Evolutionary conservation across 2,888 invertebrate genomes (phyloP).

Genomic region (Aspidapion aeneum): DNA sequence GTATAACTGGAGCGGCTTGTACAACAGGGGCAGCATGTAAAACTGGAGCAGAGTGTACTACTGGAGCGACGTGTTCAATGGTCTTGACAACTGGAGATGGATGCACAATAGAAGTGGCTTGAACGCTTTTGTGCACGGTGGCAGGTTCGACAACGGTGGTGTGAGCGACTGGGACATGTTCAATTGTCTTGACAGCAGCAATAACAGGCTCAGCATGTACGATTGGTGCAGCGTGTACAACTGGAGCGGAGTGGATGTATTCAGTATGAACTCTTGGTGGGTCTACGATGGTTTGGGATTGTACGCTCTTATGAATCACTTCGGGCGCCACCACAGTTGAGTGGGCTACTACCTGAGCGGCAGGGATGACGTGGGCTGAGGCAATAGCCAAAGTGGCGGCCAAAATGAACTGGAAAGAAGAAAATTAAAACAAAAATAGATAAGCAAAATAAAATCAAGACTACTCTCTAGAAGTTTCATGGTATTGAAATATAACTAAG

Average conservation of each 20-base stretch:
- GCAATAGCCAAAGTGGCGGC: slow-evolving; percentile 52
- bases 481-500: no score
- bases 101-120: slow-evolving; percentile 17
- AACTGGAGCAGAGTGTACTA: slow-evolving; percentile 34
- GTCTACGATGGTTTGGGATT: slow-evolving; percentile 24
- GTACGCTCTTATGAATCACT: slow-evolving; percentile 19
- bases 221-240: slow-evolving; percentile 42
- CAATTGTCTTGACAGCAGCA: slow-evolving; percentile 4
- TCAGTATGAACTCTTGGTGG: slow-evolving; percentile 20
- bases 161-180: slow-evolving; percentile 19
- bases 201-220: slow-evolving; percentile 26
- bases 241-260: slow-evolving; percentile 26
- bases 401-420: slow-evolving; percentile 49
- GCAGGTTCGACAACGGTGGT: slow-evolving; percentile 32
- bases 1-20: slow-evolving; percentile 37
- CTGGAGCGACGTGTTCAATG: slow-evolving; percentile 31
- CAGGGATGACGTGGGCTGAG: slow-evolving; percentile 33
- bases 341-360: slow-evolving; percentile 18
- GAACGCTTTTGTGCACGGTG: slow-evolving; percentile 21
- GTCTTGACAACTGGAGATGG: slow-evolving; percentile 24
- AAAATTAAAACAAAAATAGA: no score
- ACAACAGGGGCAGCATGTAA: slow-evolving; percentile 32
- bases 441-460: slow-evolving; percentile 5
- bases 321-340: slow-evolving; percentile 25
- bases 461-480: no score